Evolutionary conservation across 2,888 invertebrate genomes (phyloP).

Genomic region (Heliconius sara): DNA sequence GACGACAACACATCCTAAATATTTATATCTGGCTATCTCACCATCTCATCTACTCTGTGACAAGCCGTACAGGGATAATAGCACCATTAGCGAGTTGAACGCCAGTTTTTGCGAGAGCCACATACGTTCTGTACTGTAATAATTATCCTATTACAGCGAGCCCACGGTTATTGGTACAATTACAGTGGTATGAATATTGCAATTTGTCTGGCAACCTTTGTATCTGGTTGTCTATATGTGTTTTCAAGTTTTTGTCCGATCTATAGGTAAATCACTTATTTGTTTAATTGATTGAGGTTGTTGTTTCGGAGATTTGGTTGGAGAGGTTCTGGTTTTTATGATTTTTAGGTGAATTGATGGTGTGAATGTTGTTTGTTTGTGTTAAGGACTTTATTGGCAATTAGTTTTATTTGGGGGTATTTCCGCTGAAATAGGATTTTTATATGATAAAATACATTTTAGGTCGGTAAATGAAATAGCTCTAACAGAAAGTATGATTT

Average conservation of each 20-base stretch:
- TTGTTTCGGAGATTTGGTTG: background rate
- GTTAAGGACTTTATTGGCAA: too few relatives aligned
- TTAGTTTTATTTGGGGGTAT: too few relatives aligned
- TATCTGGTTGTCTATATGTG: constrained; percentile 4
- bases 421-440: too few relatives aligned
- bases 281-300: background rate
- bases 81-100: constrained; percentile 51
- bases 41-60: constrained; percentile 43
- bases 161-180: constrained; percentile 43
- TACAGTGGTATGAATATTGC: constrained; percentile 39
- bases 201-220: constrained; percentile 27
- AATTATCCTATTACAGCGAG: constrained; percentile 48
- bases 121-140: constrained; percentile 41
- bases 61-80: constrained; percentile 54
- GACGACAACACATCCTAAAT: background rate
- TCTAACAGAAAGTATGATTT: too few relatives aligned
- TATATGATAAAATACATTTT: too few relatives aligned
- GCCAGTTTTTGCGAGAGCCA: constrained; percentile 50
- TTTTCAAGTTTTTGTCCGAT: background rate
- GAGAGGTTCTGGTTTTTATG: background rate
- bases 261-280: background rate
- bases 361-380: too few relatives aligned
- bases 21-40: background rate
- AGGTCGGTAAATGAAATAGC: too few relatives aligned
- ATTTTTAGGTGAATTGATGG: background rate